Percentiles rank a stretch among this genome's conserved stretches.
These are phyloP conservation scores for Eulemur coronatus DNA, from an alignment of 2,797 vertebrate genomes.

Conservation along the genomic window DNA sequence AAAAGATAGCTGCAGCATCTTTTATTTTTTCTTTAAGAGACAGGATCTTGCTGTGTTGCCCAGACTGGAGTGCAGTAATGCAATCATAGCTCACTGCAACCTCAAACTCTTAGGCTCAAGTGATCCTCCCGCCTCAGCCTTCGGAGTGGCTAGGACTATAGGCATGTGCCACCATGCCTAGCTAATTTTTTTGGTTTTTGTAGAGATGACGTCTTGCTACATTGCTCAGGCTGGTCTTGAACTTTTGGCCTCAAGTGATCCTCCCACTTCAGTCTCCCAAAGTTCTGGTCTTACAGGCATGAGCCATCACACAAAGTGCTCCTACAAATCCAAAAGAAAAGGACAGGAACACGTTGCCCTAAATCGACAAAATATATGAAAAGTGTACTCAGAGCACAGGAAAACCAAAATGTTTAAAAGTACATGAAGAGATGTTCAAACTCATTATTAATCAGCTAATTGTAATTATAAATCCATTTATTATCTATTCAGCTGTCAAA, in stretches of 20 bases:
- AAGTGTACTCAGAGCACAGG: not conserved
- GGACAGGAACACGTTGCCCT: not conserved
- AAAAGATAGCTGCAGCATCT: not conserved
- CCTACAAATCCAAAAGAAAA: constrained; percentile 18
- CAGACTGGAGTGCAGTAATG: not conserved
- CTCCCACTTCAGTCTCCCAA: not conserved
- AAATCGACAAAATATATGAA: constrained; percentile 47
- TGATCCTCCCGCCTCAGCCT: not conserved
- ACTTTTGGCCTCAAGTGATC: not conserved
- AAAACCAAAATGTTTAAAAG: constrained; percentile 32
- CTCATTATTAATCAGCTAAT: constrained; percentile 28
- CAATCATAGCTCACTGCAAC: not conserved
- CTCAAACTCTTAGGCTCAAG: not conserved
- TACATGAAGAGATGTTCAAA: not conserved
- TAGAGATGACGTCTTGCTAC: no score
- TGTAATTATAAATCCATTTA: constrained; percentile 27
- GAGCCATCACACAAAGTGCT: not conserved
- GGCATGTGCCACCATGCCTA: no score
- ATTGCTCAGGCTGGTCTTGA: no score
- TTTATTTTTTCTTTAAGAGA: not conserved
- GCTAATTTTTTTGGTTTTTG: no score
- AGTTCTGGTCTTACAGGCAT: not conserved
- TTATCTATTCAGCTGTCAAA: constrained; percentile 4
- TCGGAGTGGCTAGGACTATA: not conserved
- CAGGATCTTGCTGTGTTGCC: not conserved